Percentiles rank a stretch among this genome's conserved stretches.
phyloP scores from a whole-genome alignment of 2,113 vertebrate species.

The Tenrec ecaudatus region DNA sequence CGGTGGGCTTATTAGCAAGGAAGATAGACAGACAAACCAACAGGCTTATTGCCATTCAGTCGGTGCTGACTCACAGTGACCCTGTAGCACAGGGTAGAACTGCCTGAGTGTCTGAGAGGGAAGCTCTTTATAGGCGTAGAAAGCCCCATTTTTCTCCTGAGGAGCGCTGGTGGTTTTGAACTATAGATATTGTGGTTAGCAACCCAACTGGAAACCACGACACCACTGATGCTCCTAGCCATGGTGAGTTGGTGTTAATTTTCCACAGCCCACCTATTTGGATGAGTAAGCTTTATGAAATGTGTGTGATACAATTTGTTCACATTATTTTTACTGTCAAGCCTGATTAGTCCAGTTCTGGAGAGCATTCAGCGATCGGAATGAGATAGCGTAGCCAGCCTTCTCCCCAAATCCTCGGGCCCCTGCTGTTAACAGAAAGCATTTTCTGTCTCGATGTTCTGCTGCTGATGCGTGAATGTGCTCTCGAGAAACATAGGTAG shows the following conservation, averaged over 20 bases:
- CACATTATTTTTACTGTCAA: neutral
- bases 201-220: neutral
- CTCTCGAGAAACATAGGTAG: slow-evolving; percentile 3
- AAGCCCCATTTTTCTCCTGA: too few species aligned
- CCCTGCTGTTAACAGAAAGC: slow-evolving; percentile 54
- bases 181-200: neutral
- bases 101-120: too few species aligned
- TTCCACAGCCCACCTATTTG: neutral
- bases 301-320: neutral
- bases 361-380: slow-evolving; percentile 24
- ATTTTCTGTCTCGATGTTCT: slow-evolving; percentile 58
- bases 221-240: too few species aligned
- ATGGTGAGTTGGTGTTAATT: neutral
- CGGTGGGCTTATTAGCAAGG: too few species aligned
- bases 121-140: too few species aligned
- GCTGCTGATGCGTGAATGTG: slow-evolving; percentile 53
- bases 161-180: too few species aligned
- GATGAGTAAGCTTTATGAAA: slow-evolving; percentile 41
- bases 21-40: too few species aligned
- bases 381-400: neutral
- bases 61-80: too few species aligned
- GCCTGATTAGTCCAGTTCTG: slow-evolving; percentile 35
- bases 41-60: too few species aligned
- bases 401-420: neutral
- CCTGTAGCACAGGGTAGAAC: too few species aligned